Evolutionary conservation across 2,888 invertebrate genomes (phyloP).

Genomic region (Himalopsyche tibetana): DNA sequence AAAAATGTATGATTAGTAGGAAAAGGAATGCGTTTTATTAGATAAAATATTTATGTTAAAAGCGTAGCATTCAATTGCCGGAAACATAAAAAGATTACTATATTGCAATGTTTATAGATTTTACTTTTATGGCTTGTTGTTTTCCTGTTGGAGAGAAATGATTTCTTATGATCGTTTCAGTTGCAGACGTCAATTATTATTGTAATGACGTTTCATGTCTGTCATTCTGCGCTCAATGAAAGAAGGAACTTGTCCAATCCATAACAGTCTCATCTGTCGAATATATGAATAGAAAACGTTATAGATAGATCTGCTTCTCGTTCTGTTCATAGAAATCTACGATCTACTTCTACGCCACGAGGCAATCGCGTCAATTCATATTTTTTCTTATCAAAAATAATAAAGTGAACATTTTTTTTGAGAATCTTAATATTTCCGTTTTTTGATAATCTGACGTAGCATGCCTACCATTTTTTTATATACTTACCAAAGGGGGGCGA

Average conservation of each 20-base stretch:
- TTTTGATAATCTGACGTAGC: no score
- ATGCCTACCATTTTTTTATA: no score
- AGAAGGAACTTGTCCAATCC: slow-evolving; percentile 43
- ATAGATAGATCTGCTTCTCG: background rate
- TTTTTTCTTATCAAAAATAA: no score
- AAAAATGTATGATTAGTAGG: no score
- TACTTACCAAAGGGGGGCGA: no score
- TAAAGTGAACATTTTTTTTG: no score
- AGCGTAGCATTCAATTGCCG: background rate
- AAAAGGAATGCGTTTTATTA: no score
- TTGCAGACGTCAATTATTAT: slow-evolving; percentile 45
- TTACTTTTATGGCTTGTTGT: slow-evolving; percentile 22
- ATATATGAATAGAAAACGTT: slow-evolving; percentile 35
- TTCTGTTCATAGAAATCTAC: no score
- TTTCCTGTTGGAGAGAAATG: background rate
- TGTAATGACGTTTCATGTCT: slow-evolving; percentile 24
- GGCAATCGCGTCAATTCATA: no score
- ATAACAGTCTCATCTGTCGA: slow-evolving; percentile 42
- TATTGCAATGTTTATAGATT: background rate
- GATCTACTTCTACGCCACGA: no score
- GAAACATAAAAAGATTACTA: background rate
- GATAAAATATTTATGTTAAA: background rate
- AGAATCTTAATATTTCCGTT: no score
- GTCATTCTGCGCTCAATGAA: slow-evolving; percentile 44
- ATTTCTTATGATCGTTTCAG: slow-evolving; percentile 32